Conservation (phyloP, 2,797 vertebrate genomes). For the Fistularia tabacaria region DNA sequence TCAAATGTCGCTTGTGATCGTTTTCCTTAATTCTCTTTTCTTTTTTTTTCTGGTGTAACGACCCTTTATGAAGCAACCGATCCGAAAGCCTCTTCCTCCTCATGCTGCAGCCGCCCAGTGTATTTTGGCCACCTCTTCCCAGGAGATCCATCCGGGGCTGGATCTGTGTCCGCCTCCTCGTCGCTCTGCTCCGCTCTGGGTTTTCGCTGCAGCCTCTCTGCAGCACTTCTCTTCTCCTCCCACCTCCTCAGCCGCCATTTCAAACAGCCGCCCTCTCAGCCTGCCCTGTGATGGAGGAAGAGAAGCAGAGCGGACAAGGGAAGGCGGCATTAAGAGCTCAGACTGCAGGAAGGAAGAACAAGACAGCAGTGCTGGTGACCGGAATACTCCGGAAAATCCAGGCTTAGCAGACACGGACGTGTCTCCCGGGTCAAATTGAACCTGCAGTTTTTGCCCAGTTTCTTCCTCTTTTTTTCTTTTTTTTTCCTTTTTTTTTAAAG, state of each 20-base stretch:
- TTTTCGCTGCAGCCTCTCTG: slow-evolving; percentile 19
- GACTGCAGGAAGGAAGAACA: background rate
- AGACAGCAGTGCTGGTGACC: no score
- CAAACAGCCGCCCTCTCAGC: slow-evolving; percentile 15
- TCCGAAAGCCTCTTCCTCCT: no score
- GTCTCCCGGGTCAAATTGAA: no score
- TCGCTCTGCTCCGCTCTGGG: slow-evolving; percentile 11
- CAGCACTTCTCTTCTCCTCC: slow-evolving; percentile 15
- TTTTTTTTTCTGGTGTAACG: background rate
- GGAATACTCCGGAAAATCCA: no score
- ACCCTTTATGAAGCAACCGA: no score
- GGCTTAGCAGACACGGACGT: no score
- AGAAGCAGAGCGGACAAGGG: background rate
- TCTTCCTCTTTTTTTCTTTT: no score
- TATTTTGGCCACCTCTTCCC: background rate
- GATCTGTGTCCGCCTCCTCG: slow-evolving; percentile 21
- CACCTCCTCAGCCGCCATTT: slow-evolving; percentile 30
- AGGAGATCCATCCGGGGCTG: background rate
- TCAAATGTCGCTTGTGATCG: background rate
- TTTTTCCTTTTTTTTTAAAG: no score
- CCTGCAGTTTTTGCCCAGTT: no score
- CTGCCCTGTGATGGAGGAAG: slow-evolving; percentile 34
- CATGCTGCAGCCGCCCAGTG: no score
- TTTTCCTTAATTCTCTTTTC: background rate
- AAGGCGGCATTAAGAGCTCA: no score